phyloP scores from a whole-genome alignment of 2,888 invertebrate species.

The Mylabris sibirica region DNA sequence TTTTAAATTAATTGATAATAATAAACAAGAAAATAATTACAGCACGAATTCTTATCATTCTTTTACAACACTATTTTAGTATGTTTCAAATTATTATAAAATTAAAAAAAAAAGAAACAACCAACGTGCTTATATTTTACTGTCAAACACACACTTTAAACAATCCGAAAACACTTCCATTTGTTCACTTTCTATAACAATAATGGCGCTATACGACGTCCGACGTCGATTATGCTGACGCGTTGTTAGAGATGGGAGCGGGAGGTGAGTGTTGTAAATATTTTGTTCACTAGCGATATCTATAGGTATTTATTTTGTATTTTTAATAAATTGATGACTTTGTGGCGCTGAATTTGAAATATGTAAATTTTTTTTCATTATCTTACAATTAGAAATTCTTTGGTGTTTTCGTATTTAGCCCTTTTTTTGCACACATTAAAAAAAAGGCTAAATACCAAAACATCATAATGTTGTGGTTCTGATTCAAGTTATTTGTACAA shows the following conservation, averaged over 20 bases:
- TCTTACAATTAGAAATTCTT: no score
- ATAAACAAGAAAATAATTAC: neutral
- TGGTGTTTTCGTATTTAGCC: no score
- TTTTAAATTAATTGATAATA: neutral
- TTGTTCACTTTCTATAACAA: slow-evolving; percentile 40
- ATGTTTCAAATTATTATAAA: no score
- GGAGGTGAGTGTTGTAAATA: slow-evolving; percentile 25
- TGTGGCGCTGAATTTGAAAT: neutral
- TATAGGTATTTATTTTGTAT: neutral
- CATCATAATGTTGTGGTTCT: no score
- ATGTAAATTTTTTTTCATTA: no score
- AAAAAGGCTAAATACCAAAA: no score
- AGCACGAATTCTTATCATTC: no score
- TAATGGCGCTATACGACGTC: slow-evolving; percentile 42
- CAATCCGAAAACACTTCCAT: slow-evolving; percentile 20
- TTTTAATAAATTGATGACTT: neutral
- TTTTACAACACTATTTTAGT: no score
- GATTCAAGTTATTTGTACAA: no score
- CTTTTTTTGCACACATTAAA: no score
- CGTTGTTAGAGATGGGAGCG: slow-evolving; percentile 9
- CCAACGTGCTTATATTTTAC: no score
- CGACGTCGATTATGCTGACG: slow-evolving; percentile 16
- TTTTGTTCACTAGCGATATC: slow-evolving; percentile 21
- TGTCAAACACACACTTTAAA: slow-evolving; percentile 15
- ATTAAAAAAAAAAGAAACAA: no score